Percentiles rank a stretch among this genome's conserved stretches.
Evolutionary conservation across 2,113 vertebrate genomes (phyloP).

Genomic region (Bombycilla garrulus): DNA sequence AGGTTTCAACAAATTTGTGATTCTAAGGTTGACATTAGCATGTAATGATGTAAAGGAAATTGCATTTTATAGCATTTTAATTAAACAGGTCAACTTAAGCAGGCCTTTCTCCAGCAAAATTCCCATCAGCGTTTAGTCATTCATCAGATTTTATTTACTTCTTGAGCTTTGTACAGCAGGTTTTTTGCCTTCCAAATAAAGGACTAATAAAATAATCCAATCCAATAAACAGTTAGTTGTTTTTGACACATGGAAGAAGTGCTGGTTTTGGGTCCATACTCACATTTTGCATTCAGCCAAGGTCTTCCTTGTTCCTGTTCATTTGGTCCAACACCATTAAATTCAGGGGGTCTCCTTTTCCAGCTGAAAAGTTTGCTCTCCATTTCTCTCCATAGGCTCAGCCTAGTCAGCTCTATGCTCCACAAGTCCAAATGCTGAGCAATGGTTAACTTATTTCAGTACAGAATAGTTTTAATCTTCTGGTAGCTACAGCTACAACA

Average conservation of each 20-base stretch:
- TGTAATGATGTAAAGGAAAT: not conserved
- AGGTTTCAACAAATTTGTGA: not conserved
- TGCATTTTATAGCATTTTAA: slow-evolving; percentile 10
- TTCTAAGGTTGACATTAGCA: not conserved
- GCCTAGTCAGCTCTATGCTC: not conserved
- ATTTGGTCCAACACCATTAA: not conserved
- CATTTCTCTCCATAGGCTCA: not conserved
- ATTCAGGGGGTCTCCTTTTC: not conserved
- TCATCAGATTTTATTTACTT: not conserved
- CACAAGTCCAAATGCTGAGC: not conserved
- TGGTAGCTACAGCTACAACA: not conserved
- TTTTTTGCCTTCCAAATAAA: not conserved
- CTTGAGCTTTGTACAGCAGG: not conserved
- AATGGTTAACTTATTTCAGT: not conserved
- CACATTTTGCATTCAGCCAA: not conserved
- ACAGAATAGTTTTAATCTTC: not conserved
- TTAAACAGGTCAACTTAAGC: not conserved
- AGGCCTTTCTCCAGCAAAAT: not conserved
- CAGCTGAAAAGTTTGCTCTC: not conserved
- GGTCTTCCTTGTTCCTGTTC: not conserved
- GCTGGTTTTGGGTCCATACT: not conserved
- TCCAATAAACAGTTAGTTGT: not conserved
- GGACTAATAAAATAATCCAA: not conserved
- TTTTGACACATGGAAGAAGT: not conserved
- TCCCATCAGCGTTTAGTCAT: not conserved